phyloP scores from a whole-genome alignment of 2,113 vertebrate species.

The Neodon shergylaensis region DNA sequence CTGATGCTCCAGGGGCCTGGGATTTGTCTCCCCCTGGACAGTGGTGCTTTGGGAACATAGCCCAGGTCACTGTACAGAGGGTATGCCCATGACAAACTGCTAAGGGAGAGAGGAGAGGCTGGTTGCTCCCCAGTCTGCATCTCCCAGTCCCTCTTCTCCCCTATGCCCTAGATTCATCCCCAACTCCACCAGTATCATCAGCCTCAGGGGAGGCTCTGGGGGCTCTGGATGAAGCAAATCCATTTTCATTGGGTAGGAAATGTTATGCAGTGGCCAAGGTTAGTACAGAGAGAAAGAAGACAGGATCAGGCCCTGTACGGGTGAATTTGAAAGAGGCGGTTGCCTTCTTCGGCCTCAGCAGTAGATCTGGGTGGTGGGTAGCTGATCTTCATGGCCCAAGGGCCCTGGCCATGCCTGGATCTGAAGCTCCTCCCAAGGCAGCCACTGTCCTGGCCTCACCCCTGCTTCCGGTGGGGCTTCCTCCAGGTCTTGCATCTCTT shows the following conservation, averaged over 20 bases:
- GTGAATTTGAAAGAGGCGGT: not conserved
- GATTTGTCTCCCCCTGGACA: rapidly evolving
- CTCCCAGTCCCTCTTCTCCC: not conserved
- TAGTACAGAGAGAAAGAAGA: not conserved
- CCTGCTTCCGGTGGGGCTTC: not conserved
- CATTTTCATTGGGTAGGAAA: not conserved
- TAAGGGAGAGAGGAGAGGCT: not conserved
- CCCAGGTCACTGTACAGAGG: not conserved
- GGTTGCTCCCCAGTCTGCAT: not conserved
- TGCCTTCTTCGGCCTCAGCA: not conserved
- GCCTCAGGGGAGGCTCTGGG: no score
- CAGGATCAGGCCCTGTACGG: no score
- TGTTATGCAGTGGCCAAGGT: not conserved
- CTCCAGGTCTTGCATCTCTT: not conserved
- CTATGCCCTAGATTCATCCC: not conserved
- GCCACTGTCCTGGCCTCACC: not conserved
- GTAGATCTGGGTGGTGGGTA: not conserved
- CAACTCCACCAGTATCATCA: no score
- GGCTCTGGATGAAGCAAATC: not conserved
- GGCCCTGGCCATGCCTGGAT: not conserved
- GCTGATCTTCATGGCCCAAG: not conserved
- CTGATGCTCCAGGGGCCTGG: rapidly evolving
- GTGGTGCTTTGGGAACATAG: not conserved
- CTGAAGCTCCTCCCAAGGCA: not conserved
- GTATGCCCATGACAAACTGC: not conserved